A percentile compares a stretch with the other conserved stretches of the same genome.
These are phyloP conservation scores for Geococcyx californianus DNA, from an alignment of 2,113 vertebrate genomes.

Conservation along the genomic window DNA sequence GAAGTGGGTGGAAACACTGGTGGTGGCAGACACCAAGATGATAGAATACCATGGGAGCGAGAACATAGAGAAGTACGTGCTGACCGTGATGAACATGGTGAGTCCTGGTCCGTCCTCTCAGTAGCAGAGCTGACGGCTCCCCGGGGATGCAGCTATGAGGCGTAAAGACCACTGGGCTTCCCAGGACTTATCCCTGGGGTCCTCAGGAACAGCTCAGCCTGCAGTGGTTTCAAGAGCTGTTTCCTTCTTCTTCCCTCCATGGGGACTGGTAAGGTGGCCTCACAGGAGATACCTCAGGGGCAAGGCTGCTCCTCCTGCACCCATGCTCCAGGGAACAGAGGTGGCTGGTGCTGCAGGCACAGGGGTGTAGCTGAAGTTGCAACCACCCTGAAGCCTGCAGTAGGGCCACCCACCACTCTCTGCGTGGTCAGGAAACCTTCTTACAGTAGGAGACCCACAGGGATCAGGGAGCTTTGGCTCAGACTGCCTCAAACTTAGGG, in stretches of 20 bases:
- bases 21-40: constrained; percentile 96
- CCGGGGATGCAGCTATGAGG: accelerated
- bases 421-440: not conserved
- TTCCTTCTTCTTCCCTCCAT: not conserved
- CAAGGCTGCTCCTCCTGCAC: not conserved
- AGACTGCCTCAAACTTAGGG: accelerated
- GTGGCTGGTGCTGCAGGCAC: not conserved
- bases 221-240: not conserved
- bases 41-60: constrained; percentile 88
- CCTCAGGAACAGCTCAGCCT: not conserved
- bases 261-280: not conserved
- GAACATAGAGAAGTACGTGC: constrained; percentile 86
- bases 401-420: not conserved
- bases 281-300: not conserved
- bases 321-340: not conserved
- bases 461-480: not conserved
- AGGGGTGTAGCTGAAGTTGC: not conserved
- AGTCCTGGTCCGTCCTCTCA: constrained; percentile 33
- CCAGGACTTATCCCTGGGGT: not conserved
- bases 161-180: not conserved
- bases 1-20: constrained; percentile 96
- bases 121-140: not conserved
- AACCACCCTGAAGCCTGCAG: not conserved
- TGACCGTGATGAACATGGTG: constrained; percentile 98
- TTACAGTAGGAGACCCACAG: accelerated